Percentiles rank a stretch among this genome's conserved stretches.
These are phyloP conservation scores for Bombus ignitus DNA, from an alignment of 1,140 invertebrate species.

Conservation along the genomic window DNA sequence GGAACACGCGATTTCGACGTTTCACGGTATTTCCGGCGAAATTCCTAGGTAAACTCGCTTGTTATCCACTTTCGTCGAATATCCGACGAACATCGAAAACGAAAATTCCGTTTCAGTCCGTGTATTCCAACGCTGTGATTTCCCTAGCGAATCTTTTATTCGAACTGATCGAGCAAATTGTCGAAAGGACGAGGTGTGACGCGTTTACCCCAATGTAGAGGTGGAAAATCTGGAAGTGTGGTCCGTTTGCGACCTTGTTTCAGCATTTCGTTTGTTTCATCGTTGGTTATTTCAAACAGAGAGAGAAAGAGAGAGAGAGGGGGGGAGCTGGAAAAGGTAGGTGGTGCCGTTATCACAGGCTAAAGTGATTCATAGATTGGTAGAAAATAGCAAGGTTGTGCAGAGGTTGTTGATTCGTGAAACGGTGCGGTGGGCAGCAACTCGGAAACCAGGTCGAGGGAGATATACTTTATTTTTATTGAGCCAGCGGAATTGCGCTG, in stretches of 20 bases:
- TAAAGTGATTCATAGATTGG: neutral
- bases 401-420: conserved; percentile 8
- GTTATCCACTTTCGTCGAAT: conserved; percentile 12
- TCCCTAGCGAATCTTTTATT: neutral
- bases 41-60: neutral
- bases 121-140: neutral
- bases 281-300: neutral
- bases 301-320: too few relatives aligned
- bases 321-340: neutral
- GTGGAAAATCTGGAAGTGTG: neutral
- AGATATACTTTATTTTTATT: conserved; percentile 32
- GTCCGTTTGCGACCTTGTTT: too few relatives aligned
- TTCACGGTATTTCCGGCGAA: neutral
- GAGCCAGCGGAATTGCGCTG: neutral
- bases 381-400: conserved; percentile 1
- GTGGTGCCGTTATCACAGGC: neutral
- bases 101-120: conserved; percentile 6
- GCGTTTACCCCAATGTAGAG: neutral
- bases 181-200: neutral
- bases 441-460: conserved; percentile 24
- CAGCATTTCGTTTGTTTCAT: neutral
- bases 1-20: neutral
- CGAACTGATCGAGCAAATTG: neutral
- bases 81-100: too few relatives aligned
- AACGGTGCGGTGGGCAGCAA: neutral